Percentiles rank a stretch among this genome's conserved stretches.
phyloP scores from a whole-genome alignment of 1,140 invertebrate species.

The Rhyzopertha dominica region DNA sequence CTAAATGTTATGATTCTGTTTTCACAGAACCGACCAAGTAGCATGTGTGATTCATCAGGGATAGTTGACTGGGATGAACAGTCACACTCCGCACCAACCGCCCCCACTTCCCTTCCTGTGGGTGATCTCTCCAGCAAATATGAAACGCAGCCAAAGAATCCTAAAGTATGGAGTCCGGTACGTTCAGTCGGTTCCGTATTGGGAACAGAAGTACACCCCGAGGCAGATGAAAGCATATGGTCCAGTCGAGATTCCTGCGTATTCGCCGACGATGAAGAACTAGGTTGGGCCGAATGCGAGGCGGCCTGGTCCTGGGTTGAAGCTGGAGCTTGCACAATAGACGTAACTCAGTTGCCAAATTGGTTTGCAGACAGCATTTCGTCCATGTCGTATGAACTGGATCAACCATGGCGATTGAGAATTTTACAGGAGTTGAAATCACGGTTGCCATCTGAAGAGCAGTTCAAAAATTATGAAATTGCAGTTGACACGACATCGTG shows the following conservation, averaged over 20 bases:
- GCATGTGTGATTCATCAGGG: slow-evolving; percentile 47
- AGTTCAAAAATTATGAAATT: slow-evolving; percentile 46
- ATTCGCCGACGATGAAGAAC: slow-evolving; percentile 69
- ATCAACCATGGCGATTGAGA: slow-evolving; percentile 67
- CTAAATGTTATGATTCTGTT: too few species aligned
- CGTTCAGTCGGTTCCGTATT: slow-evolving; percentile 73
- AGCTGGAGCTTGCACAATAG: slow-evolving; percentile 70
- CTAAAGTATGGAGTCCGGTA: slow-evolving; percentile 76
- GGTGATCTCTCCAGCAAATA: slow-evolving; percentile 44
- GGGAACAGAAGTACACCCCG: slow-evolving; percentile 73
- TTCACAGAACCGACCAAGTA: slow-evolving; percentile 49
- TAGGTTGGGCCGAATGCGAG: slow-evolving; percentile 71
- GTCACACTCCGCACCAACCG: slow-evolving; percentile 55
- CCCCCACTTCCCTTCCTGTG: slow-evolving; percentile 39
- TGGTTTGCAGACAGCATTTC: slow-evolving; percentile 54
- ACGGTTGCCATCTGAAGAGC: slow-evolving; percentile 43
- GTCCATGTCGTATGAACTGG: slow-evolving; percentile 51
- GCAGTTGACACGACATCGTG: slow-evolving; percentile 79
- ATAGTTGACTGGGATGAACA: slow-evolving; percentile 56
- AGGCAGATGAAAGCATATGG: slow-evolving; percentile 72
- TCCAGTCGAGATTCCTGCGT: slow-evolving; percentile 67
- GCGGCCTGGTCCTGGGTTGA: slow-evolving; percentile 69
- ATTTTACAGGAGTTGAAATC: slow-evolving; percentile 66
- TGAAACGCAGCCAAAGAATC: slow-evolving; percentile 56
- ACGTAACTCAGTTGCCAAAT: slow-evolving; percentile 64